These are phyloP conservation scores for Canis aureus DNA, from an alignment of 2,113 vertebrate genomes.

Conservation along the genomic window DNA sequence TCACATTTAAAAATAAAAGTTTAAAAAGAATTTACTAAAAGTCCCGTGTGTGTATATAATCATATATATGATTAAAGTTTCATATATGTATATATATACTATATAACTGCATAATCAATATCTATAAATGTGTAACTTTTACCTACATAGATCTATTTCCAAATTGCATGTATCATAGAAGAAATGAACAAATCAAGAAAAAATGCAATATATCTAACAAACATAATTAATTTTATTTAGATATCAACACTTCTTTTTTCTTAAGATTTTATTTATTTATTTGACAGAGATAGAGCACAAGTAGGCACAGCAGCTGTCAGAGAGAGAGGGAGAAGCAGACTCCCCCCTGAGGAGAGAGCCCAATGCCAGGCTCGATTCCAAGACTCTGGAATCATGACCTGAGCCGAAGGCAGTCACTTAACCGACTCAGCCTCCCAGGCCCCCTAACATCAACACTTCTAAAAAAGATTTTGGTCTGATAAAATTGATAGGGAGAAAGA, in stretches of 20 bases:
- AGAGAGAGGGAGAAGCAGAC: too few relatives aligned
- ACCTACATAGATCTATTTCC: neutral
- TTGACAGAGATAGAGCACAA: too few relatives aligned
- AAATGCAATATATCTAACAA: neutral
- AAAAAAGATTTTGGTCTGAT: neutral
- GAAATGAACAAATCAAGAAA: neutral
- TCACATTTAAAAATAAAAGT: conserved; percentile 18
- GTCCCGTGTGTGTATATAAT: neutral
- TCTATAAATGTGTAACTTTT: neutral
- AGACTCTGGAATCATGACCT: too few relatives aligned
- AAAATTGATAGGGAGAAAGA: neutral
- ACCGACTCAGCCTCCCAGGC: too few relatives aligned
- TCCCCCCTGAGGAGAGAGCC: too few relatives aligned
- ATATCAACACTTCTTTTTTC: neutral
- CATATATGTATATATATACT: neutral
- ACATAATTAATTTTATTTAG: neutral
- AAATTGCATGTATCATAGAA: neutral
- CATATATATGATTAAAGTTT: neutral
- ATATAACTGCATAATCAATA: neutral
- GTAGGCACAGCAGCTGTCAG: too few relatives aligned
- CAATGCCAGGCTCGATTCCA: too few relatives aligned
- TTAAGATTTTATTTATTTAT: too few relatives aligned
- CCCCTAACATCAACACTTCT: neutral
- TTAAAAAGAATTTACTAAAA: neutral
- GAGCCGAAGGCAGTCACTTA: too few relatives aligned